phyloP scores from a whole-genome alignment of 2,113 vertebrate species.

The Eubucco bourcierii region DNA sequence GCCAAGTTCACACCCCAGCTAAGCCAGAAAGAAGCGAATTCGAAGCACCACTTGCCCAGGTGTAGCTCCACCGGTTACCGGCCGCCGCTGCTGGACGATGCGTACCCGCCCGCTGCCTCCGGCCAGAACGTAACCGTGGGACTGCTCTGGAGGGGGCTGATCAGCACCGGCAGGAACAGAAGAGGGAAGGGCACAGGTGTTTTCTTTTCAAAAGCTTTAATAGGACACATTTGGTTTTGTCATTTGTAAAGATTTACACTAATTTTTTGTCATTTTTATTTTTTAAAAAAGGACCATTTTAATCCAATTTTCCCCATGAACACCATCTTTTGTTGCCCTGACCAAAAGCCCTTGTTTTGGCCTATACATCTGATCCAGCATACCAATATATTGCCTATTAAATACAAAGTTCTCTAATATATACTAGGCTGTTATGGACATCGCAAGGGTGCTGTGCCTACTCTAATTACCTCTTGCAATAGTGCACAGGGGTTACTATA shows the following conservation, averaged over 20 bases:
- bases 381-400: conserved; percentile 73
- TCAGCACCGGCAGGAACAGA: neutral
- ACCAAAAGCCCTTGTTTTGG: conserved; percentile 50
- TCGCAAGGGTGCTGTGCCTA: conserved; percentile 69
- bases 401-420: conserved; percentile 73
- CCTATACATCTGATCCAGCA: conserved; percentile 64
- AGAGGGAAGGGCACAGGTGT: neutral
- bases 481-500: conserved; percentile 65
- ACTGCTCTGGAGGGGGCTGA: neutral
- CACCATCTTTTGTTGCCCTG: conserved; percentile 62
- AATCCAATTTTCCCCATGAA: conserved; percentile 46
- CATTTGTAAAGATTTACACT: conserved; percentile 68
- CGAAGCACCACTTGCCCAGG: neutral
- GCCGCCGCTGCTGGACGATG: neutral
- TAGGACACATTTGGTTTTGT: conserved; percentile 70
- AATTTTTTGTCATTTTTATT: neutral
- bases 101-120: neutral
- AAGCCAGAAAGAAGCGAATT: neutral
- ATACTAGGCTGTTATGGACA: conserved; percentile 69
- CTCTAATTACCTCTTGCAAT: conserved; percentile 66
- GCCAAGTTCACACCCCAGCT: neutral
- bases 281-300: conserved; percentile 51
- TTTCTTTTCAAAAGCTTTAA: conserved; percentile 71
- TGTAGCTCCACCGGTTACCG: neutral
- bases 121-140: neutral